Evolutionary conservation across 2,888 invertebrate genomes (phyloP), one percentile per base, ranked within the genome.

Genomic region (Sinotaia quadrata): DNA sequence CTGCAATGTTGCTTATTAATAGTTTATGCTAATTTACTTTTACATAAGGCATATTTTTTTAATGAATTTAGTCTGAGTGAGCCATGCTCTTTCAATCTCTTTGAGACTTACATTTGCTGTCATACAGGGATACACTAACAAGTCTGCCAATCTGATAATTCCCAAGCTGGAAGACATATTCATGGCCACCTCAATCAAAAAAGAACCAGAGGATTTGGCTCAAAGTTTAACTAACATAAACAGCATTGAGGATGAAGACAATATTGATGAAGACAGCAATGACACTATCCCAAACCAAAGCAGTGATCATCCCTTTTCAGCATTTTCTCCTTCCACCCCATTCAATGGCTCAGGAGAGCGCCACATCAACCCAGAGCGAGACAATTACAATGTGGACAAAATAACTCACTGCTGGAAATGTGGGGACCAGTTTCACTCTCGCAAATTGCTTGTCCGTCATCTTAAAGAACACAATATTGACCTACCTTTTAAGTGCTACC

Each of bases 401-500:
- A 85, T 86, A 66, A 81, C 80, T 0, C 77, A 77, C 33, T 85
- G 85, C 75, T 85, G 85, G 47, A 84, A 85, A 69, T 87, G 87
- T 67, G 74, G 73, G 0, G 76, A 78, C 57, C 74, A 76, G 60
- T 87, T 85, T 71, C 73, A 77, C 15, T 80, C 81, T 5, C 75
- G 85, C 49, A 84, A 85, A 69, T 71, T 79, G 18, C 75, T 87
- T 18, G 78, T 84, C n/a, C 78, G 83, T 5, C 87, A 87, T 57
- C 77, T 86, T 31, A 87, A 86, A 71, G 87, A 85, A 68, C 85
- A 87, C 76, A 84, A 79, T 71, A 83, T 84, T 59, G 87, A 87
- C 70, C 94, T 7, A n/a, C 85, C 88, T 2, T 96, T 94, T 89
- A 96, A 96, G 88, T 97, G 97, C 84, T 96, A 97, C 88, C 90